Evolutionary conservation across 2,888 invertebrate species (phyloP).

Genomic region (Drosophila robusta): DNA sequence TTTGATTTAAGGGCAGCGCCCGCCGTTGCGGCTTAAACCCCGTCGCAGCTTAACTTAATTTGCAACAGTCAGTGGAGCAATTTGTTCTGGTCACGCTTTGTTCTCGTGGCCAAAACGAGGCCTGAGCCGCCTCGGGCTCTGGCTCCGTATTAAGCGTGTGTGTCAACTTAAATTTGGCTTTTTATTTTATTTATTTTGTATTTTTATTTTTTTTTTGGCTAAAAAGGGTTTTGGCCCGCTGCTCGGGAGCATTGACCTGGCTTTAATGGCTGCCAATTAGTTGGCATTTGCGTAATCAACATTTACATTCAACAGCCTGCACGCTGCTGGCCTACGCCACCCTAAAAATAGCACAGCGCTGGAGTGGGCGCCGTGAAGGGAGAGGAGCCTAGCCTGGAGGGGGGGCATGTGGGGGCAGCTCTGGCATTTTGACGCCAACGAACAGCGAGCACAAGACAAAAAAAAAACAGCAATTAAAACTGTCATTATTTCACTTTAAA

Average conservation of each 20-base stretch:
- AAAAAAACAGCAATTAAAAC: conserved; percentile 75
- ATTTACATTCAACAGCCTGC: conserved; percentile 60
- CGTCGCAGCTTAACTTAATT: conserved; percentile 54
- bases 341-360: conserved; percentile 58
- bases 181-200: conserved; percentile 17
- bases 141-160: conserved; percentile 51
- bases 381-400: background rate
- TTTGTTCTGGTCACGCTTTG: conserved; percentile 62
- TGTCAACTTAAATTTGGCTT: conserved; percentile 59
- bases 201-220: background rate
- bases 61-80: conserved; percentile 56
- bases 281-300: conserved; percentile 75
- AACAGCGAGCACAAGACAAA: conserved; percentile 52
- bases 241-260: conserved; percentile 58
- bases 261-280: conserved; percentile 73
- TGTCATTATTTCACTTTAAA: conserved; percentile 79
- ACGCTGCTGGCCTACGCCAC: conserved; percentile 35
- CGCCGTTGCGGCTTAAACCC: conserved; percentile 9
- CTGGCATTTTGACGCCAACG: conserved; percentile 74
- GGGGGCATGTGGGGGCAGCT: conserved; percentile 11
- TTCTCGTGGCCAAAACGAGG: conserved; percentile 2
- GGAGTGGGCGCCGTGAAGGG: background rate
- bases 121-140: conserved; percentile 10
- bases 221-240: background rate
- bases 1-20: conserved; percentile 69